These are phyloP conservation scores for Drosophila rhopaloa DNA, from an alignment of 1,140 invertebrate species.

Conservation along the genomic window DNA sequence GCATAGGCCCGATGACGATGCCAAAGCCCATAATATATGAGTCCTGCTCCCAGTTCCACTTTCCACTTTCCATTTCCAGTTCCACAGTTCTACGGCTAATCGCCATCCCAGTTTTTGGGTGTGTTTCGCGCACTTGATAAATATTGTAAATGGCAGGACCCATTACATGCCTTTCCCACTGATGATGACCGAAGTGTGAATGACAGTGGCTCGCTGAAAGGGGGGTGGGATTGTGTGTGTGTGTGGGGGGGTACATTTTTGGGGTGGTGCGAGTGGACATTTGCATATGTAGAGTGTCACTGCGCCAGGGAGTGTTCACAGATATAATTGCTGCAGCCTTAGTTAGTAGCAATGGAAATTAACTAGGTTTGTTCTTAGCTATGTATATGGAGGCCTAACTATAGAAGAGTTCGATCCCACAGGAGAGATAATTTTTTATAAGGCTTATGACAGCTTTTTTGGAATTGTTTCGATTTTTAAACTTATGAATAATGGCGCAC, in stretches of 20 bases:
- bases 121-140: conserved; percentile 50
- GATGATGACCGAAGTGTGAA: conserved; percentile 48
- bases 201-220: conserved; percentile 29
- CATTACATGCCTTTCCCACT: conserved; percentile 22
- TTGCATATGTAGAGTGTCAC: conserved; percentile 24
- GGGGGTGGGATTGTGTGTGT: background rate
- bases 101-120: conserved; percentile 29
- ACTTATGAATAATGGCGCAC: too few species aligned
- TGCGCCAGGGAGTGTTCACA: conserved; percentile 24
- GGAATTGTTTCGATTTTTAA: too few species aligned
- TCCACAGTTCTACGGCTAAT: conserved; percentile 20
- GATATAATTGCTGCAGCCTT: conserved; percentile 1
- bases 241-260: background rate
- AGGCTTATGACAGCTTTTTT: too few species aligned
- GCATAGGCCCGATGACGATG: conserved; percentile 69
- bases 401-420: background rate
- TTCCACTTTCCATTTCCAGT: conserved; percentile 6
- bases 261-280: conserved; percentile 1
- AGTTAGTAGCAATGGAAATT: background rate
- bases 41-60: conserved; percentile 20
- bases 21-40: conserved; percentile 55
- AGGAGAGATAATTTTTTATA: background rate
- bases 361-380: background rate
- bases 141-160: conserved; percentile 48
- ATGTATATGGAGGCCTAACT: background rate